phyloP scores from a whole-genome alignment of 2,888 invertebrate genomes.

The Liposcelis brunnea region DNA sequence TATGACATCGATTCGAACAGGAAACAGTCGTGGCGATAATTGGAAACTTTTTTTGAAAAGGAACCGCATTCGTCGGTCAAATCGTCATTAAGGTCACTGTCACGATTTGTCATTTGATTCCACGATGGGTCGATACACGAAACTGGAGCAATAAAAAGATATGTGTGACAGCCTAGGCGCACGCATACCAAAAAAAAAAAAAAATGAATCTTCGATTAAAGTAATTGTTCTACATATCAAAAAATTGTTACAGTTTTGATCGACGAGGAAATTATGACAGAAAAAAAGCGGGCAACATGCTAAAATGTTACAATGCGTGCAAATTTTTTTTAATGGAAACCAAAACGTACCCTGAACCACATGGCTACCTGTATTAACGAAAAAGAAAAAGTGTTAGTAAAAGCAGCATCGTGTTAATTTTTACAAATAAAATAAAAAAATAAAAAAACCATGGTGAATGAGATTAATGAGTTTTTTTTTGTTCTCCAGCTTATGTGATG shows the following conservation, averaged over 20 bases:
- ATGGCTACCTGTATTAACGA: conserved; percentile 53
- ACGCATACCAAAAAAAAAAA: too few species aligned
- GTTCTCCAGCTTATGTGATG: too few species aligned
- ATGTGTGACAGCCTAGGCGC: too few species aligned
- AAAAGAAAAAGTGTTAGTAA: conserved; percentile 20
- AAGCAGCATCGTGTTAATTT: background rate
- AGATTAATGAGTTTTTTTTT: background rate
- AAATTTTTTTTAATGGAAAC: too few species aligned
- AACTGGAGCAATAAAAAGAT: conserved; percentile 12
- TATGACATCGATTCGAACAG: too few species aligned
- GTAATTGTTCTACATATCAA: too few species aligned
- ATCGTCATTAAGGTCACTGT: background rate
- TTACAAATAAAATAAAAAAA: conserved; percentile 8
- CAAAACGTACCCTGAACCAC: conserved; percentile 76
- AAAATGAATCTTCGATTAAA: too few species aligned
- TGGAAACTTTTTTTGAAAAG: background rate
- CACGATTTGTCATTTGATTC: conserved; percentile 11
- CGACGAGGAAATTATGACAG: conserved; percentile 1
- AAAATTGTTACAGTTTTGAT: too few species aligned
- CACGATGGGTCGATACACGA: conserved; percentile 20
- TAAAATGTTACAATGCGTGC: conserved; percentile 11
- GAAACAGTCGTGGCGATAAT: too few species aligned
- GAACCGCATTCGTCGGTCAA: background rate
- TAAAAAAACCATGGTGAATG: background rate
- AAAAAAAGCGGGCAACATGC: conserved; percentile 22